These are phyloP conservation scores for Sarcophaga rosellei DNA, from an alignment of 2,888 invertebrate genomes.

Conservation along the genomic window DNA sequence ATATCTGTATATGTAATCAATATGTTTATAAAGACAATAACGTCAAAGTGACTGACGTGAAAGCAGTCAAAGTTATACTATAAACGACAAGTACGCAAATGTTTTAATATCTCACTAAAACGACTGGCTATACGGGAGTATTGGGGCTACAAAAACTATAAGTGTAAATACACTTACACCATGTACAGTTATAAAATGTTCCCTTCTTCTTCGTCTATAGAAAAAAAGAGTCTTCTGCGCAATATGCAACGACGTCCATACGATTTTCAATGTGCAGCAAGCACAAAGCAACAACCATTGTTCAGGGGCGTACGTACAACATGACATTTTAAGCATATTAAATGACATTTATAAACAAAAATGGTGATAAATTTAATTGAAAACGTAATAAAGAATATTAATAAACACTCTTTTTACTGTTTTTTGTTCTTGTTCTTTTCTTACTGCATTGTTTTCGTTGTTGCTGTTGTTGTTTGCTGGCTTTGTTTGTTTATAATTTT, in stretches of 20 bases:
- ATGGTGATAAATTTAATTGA: slow-evolving; percentile 54
- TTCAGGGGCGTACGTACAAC: slow-evolving; percentile 14
- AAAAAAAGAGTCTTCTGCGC: no score
- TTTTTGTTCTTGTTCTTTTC: not conserved
- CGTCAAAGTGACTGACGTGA: slow-evolving; percentile 50
- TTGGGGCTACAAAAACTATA: not conserved
- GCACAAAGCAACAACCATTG: not conserved
- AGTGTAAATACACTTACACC: slow-evolving; percentile 36
- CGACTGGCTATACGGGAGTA: no score
- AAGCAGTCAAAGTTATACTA: slow-evolving; percentile 28
- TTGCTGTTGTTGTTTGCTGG: not conserved
- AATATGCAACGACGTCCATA: not conserved
- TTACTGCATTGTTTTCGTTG: no score
- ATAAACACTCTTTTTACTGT: slow-evolving; percentile 7
- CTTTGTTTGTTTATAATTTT: not conserved
- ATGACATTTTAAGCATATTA: slow-evolving; percentile 64
- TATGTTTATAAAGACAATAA: slow-evolving; percentile 62
- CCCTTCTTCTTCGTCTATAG: not conserved
- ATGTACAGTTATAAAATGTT: slow-evolving; percentile 65
- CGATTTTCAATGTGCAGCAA: not conserved
- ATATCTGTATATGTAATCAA: slow-evolving; percentile 8
- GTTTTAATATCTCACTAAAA: slow-evolving; percentile 40
- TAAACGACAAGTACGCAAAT: slow-evolving; percentile 44
- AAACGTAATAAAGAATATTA: slow-evolving; percentile 43
- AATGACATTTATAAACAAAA: slow-evolving; percentile 60